Base-by-base conservation (phyloP, 2,888 invertebrate species). In the Netelia melanura region DNA sequence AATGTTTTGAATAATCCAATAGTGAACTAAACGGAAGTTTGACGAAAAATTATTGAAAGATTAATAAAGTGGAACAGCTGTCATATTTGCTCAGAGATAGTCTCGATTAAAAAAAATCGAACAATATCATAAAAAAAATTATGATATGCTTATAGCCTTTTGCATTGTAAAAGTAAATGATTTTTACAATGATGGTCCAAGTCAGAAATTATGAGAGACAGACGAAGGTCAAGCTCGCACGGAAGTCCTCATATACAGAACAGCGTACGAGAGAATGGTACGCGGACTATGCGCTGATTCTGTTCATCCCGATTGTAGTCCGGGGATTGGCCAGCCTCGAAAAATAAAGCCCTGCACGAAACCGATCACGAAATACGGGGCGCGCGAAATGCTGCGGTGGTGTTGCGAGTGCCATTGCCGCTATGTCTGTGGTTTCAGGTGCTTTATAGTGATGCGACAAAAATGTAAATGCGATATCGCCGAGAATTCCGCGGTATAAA, bases 381-480 rank as follows among this genome's bases (percentile, higher is more conserved):
- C 86, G 86, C 79, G 83, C 72, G 81, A 86, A 84, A 85, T 85
- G 81, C 81, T 86, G 74, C 85, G 76, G 65, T 82, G 81, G 61
- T 75, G 48, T 83, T 78, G 75, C n/a, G 38, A 72, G 78, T 77
- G 54, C 81, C 70, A 64, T 71, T 43, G 72, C 65, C 62, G 68
- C 64, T 67, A 58, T 54, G 54, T 52, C 75, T 58, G 64, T 71
- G 80, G 76, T 83, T 84, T 77, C 74, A 88, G 89, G 90, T 92
- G 89, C 91, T 93, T 93, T 92, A 93, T 92, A 92, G 92, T 91
- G 92, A 93, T 92, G 92, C 92, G 92, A 92, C 91, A 93, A 93
- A 93, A 93, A 93, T 93, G 93, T 92, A 93, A 93, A 93, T 93
- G 92, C 91, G 92, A 92, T 91, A 92, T 92, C 93, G 91, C 90